Percentiles rank a stretch among this genome's conserved stretches.
These are phyloP conservation scores for Formica exsecta DNA, from an alignment of 1,140 invertebrate genomes.

Conservation along the genomic window DNA sequence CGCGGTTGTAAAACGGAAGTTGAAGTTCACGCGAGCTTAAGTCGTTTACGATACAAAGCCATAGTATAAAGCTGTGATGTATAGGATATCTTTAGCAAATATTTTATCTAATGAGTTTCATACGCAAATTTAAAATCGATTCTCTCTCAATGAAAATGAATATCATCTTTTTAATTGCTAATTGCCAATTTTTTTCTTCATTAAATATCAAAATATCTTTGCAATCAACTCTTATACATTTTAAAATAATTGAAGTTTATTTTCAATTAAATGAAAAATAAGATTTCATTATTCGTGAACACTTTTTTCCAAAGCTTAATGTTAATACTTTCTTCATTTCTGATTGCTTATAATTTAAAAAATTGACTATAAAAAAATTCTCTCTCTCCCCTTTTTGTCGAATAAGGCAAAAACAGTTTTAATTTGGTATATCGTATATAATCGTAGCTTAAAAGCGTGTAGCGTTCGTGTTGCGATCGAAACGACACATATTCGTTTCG, in stretches of 20 bases:
- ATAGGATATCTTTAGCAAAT: no score
- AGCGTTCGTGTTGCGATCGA: not conserved
- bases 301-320: not conserved
- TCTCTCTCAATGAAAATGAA: not conserved
- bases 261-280: not conserved
- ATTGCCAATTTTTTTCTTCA: not conserved
- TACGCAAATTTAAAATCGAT: not conserved
- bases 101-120: not conserved
- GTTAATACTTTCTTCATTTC: not conserved
- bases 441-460: slow-evolving; percentile 2
- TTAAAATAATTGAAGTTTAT: not conserved
- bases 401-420: not conserved
- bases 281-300: not conserved
- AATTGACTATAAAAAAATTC: not conserved
- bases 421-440: not conserved
- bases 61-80: not conserved
- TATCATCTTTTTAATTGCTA: not conserved
- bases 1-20: not conserved
- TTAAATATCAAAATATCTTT: slow-evolving; percentile 17
- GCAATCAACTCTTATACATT: not conserved
- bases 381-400: not conserved
- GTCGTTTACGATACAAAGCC: slow-evolving; percentile 2
- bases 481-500: not conserved
- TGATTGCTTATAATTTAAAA: not conserved
- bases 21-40: not conserved